Base-by-base conservation (phyloP, 2,113 vertebrate genomes). In the Takifugu flavidus region DNA sequence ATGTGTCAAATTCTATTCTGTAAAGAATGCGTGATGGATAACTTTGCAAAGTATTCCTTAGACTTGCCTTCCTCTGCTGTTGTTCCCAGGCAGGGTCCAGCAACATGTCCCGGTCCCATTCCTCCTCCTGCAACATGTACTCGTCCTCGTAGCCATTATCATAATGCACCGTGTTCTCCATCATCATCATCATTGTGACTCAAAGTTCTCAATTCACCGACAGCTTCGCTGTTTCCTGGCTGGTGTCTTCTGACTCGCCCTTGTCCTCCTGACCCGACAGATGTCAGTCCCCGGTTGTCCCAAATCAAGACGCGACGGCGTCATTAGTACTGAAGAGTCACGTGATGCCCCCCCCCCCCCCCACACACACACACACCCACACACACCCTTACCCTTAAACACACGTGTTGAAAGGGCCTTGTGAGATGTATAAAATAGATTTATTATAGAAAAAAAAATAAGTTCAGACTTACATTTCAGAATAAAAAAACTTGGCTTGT, bases 21-120 rank as follows among this genome's bases (percentile, higher is more conserved):
- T 39, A 39, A 39, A 39, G 34, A 10, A 39, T 11, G 34, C 34
- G 34, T 11, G 34, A 39, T 39, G 34, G 43, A 3, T 13, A 44
- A 13, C 13, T 7, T 44, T 45, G 0, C 14, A 15, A 45, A 45
- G 44, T 12, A 27, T 20, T 1, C 12, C 4, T 56, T 3, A 25
- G 20, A 77, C 82, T 64, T 72, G 92, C 92, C 86, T 93, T 93
- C 60, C 92, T 86, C 75, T 93, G 92, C 74, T 93, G 92, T 65
- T 92, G 91, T 47, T 93, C 92, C 92, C 92, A 93, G 47, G 92
- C 92, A 0, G 92, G 92, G 79, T 93, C 92, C 74, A 93, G 81
- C 25, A 93, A 72, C 81, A 92, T 85, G 83, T 93, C 92, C 70
- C 92, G 62, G 85, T 93, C 92, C 92, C 92, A 93, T 14, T 93